Percentiles rank a stretch among this genome's conserved stretches.
Evolutionary conservation across 2,797 vertebrate species (phyloP).

Genomic region (Bryconaethiops microstoma): DNA sequence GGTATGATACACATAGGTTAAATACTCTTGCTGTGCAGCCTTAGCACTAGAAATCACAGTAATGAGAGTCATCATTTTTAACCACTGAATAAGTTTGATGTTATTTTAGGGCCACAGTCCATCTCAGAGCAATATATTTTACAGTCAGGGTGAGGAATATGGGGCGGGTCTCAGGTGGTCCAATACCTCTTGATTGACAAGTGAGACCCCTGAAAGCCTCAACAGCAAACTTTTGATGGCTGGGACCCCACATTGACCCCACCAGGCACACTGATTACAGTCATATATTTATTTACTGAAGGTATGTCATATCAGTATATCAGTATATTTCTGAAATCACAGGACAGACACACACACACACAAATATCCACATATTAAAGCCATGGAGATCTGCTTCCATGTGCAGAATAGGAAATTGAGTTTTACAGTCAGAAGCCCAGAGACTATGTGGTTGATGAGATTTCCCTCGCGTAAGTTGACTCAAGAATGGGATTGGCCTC

Average conservation of each 20-base stretch:
- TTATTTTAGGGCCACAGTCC: conserved; percentile 21
- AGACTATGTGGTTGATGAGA: conserved; percentile 51
- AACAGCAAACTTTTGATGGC: too few relatives aligned
- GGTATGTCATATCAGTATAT: conserved; percentile 22
- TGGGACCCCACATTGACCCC: too few relatives aligned
- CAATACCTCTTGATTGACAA: too few relatives aligned
- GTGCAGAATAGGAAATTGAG: conserved; percentile 52
- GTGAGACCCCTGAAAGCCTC: too few relatives aligned
- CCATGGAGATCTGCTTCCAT: conserved; percentile 43
- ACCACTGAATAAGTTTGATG: conserved; percentile 38
- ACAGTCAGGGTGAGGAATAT: background rate
- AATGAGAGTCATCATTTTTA: conserved; percentile 49
- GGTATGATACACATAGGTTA: background rate
- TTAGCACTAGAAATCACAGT: conserved; percentile 40
- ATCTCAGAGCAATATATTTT: conserved; percentile 16
- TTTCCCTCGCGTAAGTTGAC: conserved; percentile 38
- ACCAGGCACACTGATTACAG: background rate
- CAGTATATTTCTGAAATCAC: conserved; percentile 8
- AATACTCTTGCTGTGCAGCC: conserved; percentile 24
- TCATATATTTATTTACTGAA: conserved; percentile 28
- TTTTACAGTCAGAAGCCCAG: conserved; percentile 36
- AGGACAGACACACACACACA: conserved; percentile 29
- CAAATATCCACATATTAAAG: conserved; percentile 24
- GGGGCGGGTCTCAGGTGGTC: too few relatives aligned
- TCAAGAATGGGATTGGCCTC: conserved; percentile 24